These are phyloP conservation scores for Drosophila ezoana DNA, from an alignment of 2,888 invertebrate species.

Conservation along the genomic window DNA sequence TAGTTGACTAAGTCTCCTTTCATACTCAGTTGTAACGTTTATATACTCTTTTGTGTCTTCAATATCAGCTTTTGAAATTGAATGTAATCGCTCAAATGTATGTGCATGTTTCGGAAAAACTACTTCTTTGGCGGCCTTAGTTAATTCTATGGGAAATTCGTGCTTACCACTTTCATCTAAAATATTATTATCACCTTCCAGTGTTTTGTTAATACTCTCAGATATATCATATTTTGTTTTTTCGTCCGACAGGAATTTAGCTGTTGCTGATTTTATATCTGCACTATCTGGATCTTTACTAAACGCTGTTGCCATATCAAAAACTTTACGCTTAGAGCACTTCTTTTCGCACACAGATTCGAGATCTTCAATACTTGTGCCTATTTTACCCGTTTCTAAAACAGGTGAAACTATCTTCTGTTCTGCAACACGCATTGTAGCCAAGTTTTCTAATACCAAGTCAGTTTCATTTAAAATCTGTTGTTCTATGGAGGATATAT, in stretches of 20 bases:
- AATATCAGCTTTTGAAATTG: constrained; percentile 57
- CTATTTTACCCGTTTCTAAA: constrained; percentile 33
- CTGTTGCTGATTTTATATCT: constrained; percentile 47
- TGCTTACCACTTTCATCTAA: constrained; percentile 60
- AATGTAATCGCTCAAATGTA: constrained; percentile 50
- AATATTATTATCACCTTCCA: constrained; percentile 33
- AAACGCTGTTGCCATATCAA: constrained; percentile 64
- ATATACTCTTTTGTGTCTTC: constrained; percentile 56
- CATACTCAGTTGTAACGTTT: constrained; percentile 43
- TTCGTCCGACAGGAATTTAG: constrained; percentile 60
- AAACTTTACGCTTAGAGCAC: constrained; percentile 72
- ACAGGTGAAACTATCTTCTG: constrained; percentile 51
- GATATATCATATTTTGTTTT: constrained; percentile 30
- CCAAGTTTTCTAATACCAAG: constrained; percentile 61
- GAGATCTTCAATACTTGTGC: constrained; percentile 44
- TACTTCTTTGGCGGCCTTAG: constrained; percentile 19
- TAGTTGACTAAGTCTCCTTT: constrained; percentile 51
- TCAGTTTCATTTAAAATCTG: constrained; percentile 75
- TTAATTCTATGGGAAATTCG: constrained; percentile 65
- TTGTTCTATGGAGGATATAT: constrained; percentile 65
- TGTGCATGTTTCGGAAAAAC: constrained; percentile 60
- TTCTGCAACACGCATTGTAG: constrained; percentile 16
- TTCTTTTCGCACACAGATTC: constrained; percentile 79
- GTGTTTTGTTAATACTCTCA: constrained; percentile 32
- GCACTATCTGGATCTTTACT: constrained; percentile 33